Evolutionary conservation across 2,888 invertebrate species (phyloP).

Genomic region (Aleiodes alternator): DNA sequence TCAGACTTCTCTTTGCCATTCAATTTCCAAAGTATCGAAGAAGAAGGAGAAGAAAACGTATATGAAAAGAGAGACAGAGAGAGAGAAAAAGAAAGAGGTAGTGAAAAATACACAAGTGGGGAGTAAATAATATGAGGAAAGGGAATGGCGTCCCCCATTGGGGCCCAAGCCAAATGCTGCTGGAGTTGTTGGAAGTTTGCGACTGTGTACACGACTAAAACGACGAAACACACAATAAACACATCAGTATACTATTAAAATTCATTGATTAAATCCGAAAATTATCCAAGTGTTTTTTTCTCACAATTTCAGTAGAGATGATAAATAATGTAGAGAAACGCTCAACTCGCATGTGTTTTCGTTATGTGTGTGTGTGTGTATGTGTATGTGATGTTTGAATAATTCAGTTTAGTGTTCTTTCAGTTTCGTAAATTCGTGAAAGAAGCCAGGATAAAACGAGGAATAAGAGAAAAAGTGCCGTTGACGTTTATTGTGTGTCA

Average conservation of each 20-base stretch:
- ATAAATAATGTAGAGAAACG: no score
- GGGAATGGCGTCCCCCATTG: slow-evolving; percentile 63
- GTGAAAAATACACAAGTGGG: slow-evolving; percentile 37
- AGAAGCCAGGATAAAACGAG: background rate
- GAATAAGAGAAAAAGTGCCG: slow-evolving; percentile 54
- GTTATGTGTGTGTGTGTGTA: no score
- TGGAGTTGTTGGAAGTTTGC: slow-evolving; percentile 58
- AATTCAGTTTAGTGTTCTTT: no score
- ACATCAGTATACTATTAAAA: background rate
- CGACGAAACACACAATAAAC: slow-evolving; percentile 49
- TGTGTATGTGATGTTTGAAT: no score
- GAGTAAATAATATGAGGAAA: slow-evolving; percentile 49
- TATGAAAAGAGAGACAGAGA: slow-evolving; percentile 4
- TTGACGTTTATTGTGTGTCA: slow-evolving; percentile 66
- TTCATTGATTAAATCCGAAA: background rate
- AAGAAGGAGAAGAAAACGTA: no score
- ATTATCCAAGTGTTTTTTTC: background rate
- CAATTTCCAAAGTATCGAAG: no score
- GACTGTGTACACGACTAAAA: slow-evolving; percentile 58
- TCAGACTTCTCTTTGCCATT: no score
- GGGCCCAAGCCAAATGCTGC: slow-evolving; percentile 56
- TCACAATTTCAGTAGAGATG: no score
- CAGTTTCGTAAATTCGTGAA: background rate
- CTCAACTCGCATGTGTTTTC: no score
- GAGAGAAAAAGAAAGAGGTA: no score